Conservation (phyloP, 2,888 invertebrate genomes). For the Macrophya alboannulata region DNA sequence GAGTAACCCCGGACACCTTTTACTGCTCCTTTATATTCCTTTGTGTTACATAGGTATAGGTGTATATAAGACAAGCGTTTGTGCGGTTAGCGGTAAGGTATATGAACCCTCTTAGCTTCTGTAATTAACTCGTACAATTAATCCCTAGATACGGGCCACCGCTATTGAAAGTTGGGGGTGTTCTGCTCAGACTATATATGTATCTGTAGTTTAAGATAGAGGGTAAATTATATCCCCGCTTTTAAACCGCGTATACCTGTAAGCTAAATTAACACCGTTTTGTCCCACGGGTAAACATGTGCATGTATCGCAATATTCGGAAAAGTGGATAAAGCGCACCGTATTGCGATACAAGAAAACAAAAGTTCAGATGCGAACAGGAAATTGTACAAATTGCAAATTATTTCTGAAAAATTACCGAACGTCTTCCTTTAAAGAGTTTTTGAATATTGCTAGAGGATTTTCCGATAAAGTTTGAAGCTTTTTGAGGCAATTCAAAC, state of each 20-base stretch:
- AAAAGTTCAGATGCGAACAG: no score
- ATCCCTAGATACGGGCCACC: slow-evolving; percentile 33
- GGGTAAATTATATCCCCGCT: neutral
- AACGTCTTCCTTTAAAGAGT: no score
- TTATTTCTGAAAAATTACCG: no score
- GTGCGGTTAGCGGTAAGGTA: neutral
- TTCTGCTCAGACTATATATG: neutral
- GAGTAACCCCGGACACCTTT: slow-evolving; percentile 5
- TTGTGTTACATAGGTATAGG: neutral
- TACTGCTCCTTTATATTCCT: neutral
- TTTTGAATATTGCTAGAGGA: no score
- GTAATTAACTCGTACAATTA: slow-evolving; percentile 43
- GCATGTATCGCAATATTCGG: neutral
- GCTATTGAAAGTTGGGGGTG: slow-evolving; percentile 49
- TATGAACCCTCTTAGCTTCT: neutral
- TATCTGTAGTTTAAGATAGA: slow-evolving; percentile 3
- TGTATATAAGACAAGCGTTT: neutral
- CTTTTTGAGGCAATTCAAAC: no score
- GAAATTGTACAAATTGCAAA: no score
- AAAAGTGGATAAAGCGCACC: neutral
- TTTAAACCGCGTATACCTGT: neutral
- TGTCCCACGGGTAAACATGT: neutral
- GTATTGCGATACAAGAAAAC: neutral
- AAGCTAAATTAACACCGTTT: neutral
- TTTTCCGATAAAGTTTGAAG: no score